Conservation (phyloP, 2,113 vertebrate genomes). For the Scophthalmus maximus region DNA sequence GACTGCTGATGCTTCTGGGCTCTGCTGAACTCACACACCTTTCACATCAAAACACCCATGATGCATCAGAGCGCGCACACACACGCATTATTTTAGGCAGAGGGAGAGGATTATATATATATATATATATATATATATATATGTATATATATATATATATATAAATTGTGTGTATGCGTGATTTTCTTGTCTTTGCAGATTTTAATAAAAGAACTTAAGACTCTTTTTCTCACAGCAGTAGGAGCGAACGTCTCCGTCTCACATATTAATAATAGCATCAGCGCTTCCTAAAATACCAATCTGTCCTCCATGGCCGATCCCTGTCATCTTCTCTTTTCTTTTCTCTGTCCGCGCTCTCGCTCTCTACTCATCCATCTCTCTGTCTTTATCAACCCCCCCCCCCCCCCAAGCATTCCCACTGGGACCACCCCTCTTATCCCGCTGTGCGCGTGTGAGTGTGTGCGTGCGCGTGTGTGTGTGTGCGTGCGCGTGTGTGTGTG, state of each 20-base stretch:
- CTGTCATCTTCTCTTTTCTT: constrained; percentile 15
- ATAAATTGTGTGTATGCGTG: not conserved
- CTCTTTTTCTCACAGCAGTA: not conserved
- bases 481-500: constrained; percentile 2
- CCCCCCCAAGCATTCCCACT: constrained; percentile 45
- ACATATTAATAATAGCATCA: constrained; percentile 20
- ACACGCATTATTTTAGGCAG: not conserved
- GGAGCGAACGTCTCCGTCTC: not conserved
- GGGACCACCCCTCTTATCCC: constrained; percentile 48
- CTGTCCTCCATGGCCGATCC: constrained; percentile 27
- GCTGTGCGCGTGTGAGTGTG: constrained; percentile 2
- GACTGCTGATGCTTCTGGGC: constrained; percentile 51
- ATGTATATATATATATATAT: not conserved
- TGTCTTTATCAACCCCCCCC: constrained; percentile 23
- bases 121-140: constrained; percentile 9
- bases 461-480: constrained; percentile 30
- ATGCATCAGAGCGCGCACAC: not conserved
- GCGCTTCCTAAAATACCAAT: constrained; percentile 32
- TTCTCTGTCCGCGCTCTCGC: not conserved
- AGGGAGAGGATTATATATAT: not conserved
- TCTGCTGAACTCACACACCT: constrained; percentile 13
- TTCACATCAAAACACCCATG: not conserved
- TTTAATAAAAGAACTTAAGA: not conserved
- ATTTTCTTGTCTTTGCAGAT: not conserved
- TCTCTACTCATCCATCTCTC: constrained; percentile 55